Conservation (phyloP, 2,113 vertebrate species). For the Chunga burmeisteri region DNA sequence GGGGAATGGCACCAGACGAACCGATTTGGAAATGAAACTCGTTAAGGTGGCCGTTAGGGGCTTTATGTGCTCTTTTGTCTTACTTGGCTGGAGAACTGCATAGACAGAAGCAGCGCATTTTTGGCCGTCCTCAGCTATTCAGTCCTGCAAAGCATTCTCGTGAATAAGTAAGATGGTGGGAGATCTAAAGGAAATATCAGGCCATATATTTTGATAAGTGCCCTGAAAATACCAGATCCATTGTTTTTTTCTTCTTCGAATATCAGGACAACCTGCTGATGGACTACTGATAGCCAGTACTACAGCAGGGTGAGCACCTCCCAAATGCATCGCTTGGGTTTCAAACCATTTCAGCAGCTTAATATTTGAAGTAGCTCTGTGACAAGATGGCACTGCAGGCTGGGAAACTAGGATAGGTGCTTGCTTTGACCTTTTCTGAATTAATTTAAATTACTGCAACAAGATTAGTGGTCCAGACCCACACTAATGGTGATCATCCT, state of each 20-base stretch:
- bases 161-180: slow-evolving; percentile 2
- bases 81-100: slow-evolving; percentile 36
- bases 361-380: not conserved
- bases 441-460: not conserved
- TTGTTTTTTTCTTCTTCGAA: not conserved
- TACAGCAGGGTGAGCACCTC: not conserved
- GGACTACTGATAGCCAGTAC: not conserved
- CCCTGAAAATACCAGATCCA: not conserved
- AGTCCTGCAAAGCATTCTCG: not conserved
- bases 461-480: not conserved
- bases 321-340: not conserved
- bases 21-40: slow-evolving; percentile 23
- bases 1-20: slow-evolving; percentile 29
- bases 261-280: not conserved
- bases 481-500: not conserved
- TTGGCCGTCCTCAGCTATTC: slow-evolving; percentile 16
- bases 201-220: not conserved
- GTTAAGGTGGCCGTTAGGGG: slow-evolving; percentile 8
- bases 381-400: not conserved
- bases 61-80: slow-evolving; percentile 44
- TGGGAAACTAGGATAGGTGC: not conserved
- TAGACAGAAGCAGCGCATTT: not conserved
- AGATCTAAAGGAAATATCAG: not conserved
- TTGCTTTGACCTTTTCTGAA: slow-evolving; percentile 16
- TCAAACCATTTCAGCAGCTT: not conserved